Evolutionary conservation across 2,888 invertebrate genomes (phyloP), one percentile per base, ranked within the genome.

Genomic region (Strigamia maritima): DNA sequence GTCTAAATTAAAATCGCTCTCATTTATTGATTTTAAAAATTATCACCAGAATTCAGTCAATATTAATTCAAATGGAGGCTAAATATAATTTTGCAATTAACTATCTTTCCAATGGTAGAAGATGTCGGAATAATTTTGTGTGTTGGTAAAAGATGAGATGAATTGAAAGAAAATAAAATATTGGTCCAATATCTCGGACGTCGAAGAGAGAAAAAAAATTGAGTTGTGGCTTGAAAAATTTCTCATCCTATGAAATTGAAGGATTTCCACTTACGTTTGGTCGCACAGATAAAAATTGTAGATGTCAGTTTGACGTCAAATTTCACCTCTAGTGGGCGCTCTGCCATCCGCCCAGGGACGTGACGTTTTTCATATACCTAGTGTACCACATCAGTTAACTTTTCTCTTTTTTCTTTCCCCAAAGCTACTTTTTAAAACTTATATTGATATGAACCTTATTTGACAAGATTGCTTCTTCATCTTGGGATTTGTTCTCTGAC

Each of bases 281-380:
- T 70, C 70, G 70, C 70, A 26, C 70, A 70, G 70, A 70, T 70
- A 70, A 70, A 70, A 70, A 70, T 70, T 70, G 70, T 70, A 26
- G 70, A 70, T 70, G 70, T 70, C 70, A 70, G 70, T 70, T 70
- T 70, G 70, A 70, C 70, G 70, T 70, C 70, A 70, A 70, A 70
- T 70, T 70, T 70, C 70, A 70, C 70, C 70, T 70, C 70, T 70
- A 70, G 70, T 70, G 70, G 70, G 70, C 70, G 28, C 28, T 26
- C 16, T 70, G 70, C 28, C 70, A 70, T 70, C 26, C 26, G 70
- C 70, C 26, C 14, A n/a, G 70, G 70, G 70, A 70, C 70, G 70
- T 28, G 70, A 28, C 70, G 70, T 70, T 70, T 70, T 70, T 70
- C 70, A 70, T 70, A 70, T 14, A 54, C n/a, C n/a, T 6, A 19